phyloP scores from a whole-genome alignment of 1,140 invertebrate species.

The Dufourea novaeangliae region DNA sequence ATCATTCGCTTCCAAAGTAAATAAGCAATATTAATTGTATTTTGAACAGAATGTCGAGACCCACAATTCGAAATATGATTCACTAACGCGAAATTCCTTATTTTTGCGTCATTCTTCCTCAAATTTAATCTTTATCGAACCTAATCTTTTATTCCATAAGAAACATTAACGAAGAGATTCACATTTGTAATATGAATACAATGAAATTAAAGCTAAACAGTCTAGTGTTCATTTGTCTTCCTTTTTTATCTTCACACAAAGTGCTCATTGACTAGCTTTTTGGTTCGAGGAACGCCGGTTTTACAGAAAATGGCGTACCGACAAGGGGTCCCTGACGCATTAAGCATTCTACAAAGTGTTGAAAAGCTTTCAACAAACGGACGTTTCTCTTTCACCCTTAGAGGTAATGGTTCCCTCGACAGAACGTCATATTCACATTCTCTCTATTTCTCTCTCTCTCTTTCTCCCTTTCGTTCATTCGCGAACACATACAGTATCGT shows the following conservation, averaged over 20 bases:
- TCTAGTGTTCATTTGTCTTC: neutral
- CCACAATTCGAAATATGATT: neutral
- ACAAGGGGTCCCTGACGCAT: neutral
- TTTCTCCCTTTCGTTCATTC: neutral
- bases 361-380: conserved; percentile 46
- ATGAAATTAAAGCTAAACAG: too few relatives aligned
- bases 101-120: too few relatives aligned
- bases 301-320: neutral
- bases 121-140: too few relatives aligned
- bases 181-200: too few relatives aligned
- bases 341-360: conserved; percentile 40
- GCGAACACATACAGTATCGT: neutral
- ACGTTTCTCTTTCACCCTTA: conserved; percentile 35
- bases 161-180: neutral
- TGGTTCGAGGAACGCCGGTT: neutral
- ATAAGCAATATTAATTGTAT: neutral
- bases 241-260: too few relatives aligned
- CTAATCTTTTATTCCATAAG: neutral
- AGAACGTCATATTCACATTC: neutral
- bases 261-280: neutral
- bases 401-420: neutral
- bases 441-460: neutral
- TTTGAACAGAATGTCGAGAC: neutral
- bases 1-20: too few relatives aligned
- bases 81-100: too few relatives aligned